Evolutionary conservation across 64 coral and sea anemone species (phyloP), one percentile per base, ranked within the genome.

Genomic region (Porites australiensis): DNA sequence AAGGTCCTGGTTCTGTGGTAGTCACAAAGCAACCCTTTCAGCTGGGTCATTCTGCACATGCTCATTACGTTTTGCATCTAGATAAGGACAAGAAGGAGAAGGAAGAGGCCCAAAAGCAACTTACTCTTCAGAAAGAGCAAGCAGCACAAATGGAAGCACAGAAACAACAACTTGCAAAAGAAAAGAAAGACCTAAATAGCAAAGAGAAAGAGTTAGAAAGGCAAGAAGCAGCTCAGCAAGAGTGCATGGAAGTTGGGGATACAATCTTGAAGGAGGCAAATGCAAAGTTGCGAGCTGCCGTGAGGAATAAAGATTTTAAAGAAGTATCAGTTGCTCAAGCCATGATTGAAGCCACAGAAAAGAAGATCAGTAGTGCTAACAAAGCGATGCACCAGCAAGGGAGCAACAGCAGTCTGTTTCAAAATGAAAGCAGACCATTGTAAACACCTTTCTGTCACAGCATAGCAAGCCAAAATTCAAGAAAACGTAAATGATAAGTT

Each of bases 301-400:
- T 90, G 47, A 90, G 70, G 77, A 90, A 90, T 90, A 79, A 90
- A 77, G 88, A 90, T 90, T 90, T 90, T 82, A 91, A 91, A 53
- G 77, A 91, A 65, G 89, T 67, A 70, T 77, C 89, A 82, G 65
- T 91, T 8, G 89, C 78, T 82, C 89, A 72, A 93, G 82, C 82
- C 75, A 93, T 73, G 82, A 54, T 87, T 80, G 80, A 90, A 79
- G 65, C 70, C 74, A 65, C 46, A 79, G 66, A 82, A 68, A 87
- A 79, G 62, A 93, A 87, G 53, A 93, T 86, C 64, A 62, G 74
- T 86, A 82, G 51, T 77, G 82, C 81, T 51, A 92, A 92, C 74
- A 86, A 19, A 52, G 69, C 21, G 73, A 86, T 92, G 27, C 7
- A 76, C 45, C 58, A 20, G 72, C 90, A 92, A 86, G 90, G 22